A percentile compares a stretch with the other conserved stretches of the same genome.
These are phyloP conservation scores for Scolopax bukidnonensis DNA, from an alignment of 2,797 vertebrate species.

Conservation along the genomic window DNA sequence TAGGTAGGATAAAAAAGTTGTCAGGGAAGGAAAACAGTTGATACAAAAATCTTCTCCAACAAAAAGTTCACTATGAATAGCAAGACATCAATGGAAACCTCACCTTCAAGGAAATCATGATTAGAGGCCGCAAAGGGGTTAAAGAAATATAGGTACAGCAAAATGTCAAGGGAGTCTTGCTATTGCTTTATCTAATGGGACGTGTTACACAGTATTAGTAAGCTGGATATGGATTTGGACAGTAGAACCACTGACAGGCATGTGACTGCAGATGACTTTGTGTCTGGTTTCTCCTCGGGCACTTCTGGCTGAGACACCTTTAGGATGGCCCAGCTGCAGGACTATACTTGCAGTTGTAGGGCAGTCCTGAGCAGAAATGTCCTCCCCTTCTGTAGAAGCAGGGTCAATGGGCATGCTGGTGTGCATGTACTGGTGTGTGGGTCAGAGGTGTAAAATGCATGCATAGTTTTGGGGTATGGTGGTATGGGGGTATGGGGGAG, in stretches of 20 bases:
- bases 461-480: too few relatives aligned
- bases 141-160: neutral
- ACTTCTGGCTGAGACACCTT: neutral
- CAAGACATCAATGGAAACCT: neutral
- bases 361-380: neutral
- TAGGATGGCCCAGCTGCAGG: neutral
- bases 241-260: neutral
- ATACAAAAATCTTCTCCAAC: neutral
- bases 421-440: neutral
- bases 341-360: neutral
- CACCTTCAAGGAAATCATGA: neutral
- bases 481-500: rapidly evolving
- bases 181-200: neutral
- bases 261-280: neutral
- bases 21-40: neutral
- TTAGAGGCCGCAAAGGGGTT: neutral
- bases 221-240: neutral
- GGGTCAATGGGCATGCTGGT: neutral
- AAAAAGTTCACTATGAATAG: neutral
- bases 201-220: neutral
- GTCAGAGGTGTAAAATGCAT: neutral
- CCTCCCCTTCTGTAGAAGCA: neutral
- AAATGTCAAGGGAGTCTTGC: neutral
- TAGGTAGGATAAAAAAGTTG: neutral
- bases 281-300: neutral